Percentiles rank a stretch among this genome's conserved stretches.
These are phyloP conservation scores for Pemphigus obesinymphae DNA, from an alignment of 1,140 invertebrate species.

Conservation along the genomic window DNA sequence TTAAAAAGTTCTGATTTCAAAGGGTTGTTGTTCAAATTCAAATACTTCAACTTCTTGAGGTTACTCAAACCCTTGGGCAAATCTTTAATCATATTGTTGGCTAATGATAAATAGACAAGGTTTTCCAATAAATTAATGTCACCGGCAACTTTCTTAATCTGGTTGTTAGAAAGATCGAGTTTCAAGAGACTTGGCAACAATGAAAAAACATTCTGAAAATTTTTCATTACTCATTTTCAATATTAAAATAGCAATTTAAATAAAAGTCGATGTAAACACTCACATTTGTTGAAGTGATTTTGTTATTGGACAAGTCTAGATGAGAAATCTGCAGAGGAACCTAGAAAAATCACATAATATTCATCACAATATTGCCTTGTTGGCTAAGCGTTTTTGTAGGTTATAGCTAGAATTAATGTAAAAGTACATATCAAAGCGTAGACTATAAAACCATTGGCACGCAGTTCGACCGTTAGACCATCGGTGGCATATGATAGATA, in stretches of 20 bases:
- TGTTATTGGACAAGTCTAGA: constrained; percentile 30
- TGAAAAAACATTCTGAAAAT: constrained; percentile 27
- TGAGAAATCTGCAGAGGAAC: constrained; percentile 1
- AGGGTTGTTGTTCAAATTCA: constrained; percentile 19
- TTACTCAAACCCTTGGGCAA: constrained; percentile 16
- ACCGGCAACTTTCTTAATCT: constrained; percentile 11
- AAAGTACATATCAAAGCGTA: background rate
- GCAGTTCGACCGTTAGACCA: no score
- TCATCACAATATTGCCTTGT: background rate
- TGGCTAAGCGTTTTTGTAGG: background rate
- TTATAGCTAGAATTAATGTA: background rate
- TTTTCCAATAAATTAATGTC: constrained; percentile 28
- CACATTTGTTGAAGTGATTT: constrained; percentile 13
- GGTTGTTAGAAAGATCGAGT: constrained; percentile 21
- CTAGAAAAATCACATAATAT: background rate
- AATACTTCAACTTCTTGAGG: constrained; percentile 21
- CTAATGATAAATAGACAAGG: background rate
- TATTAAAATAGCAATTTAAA: no score
- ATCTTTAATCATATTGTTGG: constrained; percentile 34
- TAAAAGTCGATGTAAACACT: background rate
- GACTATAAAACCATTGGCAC: no score
- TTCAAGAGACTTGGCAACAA: background rate
- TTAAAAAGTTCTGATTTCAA: constrained; percentile 15
- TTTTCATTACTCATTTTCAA: background rate
- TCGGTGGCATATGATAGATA: no score